These are phyloP conservation scores for Drosophila hawaiiensis DNA, from an alignment of 2,888 invertebrate species.

Conservation along the genomic window DNA sequence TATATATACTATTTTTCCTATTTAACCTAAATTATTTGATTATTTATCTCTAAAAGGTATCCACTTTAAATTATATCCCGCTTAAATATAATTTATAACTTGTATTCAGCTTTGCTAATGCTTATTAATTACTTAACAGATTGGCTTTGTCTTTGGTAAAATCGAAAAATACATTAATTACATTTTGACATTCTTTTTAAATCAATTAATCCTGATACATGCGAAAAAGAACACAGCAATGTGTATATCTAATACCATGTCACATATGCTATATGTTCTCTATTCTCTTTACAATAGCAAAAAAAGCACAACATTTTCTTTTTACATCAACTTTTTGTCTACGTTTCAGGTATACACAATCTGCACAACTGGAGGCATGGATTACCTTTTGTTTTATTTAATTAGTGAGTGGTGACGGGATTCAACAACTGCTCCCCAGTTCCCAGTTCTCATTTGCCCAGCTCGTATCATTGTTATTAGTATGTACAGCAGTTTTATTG, in stretches of 20 bases:
- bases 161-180: background rate
- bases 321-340: conserved; percentile 2
- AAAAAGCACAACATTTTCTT: background rate
- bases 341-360: conserved; percentile 10
- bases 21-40: conserved; percentile 18
- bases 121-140: conserved; percentile 2
- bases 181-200: background rate
- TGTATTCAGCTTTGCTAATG: background rate
- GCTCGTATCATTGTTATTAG: conserved; percentile 51
- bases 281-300: conserved; percentile 7
- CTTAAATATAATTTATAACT: background rate
- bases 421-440: conserved; percentile 24
- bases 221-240: background rate
- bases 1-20: background rate
- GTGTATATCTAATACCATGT: conserved; percentile 9
- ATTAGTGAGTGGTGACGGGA: conserved; percentile 54
- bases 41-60: conserved; percentile 2
- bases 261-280: conserved; percentile 14
- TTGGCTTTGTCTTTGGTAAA: background rate
- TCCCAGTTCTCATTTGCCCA: background rate
- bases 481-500: conserved; percentile 58
- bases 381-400: conserved; percentile 76
- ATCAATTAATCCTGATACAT: background rate
- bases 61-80: background rate
- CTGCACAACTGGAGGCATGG: conserved; percentile 34